These are phyloP conservation scores for Eristalis arbustorum DNA, from an alignment of 2,888 invertebrate species.

Conservation along the genomic window DNA sequence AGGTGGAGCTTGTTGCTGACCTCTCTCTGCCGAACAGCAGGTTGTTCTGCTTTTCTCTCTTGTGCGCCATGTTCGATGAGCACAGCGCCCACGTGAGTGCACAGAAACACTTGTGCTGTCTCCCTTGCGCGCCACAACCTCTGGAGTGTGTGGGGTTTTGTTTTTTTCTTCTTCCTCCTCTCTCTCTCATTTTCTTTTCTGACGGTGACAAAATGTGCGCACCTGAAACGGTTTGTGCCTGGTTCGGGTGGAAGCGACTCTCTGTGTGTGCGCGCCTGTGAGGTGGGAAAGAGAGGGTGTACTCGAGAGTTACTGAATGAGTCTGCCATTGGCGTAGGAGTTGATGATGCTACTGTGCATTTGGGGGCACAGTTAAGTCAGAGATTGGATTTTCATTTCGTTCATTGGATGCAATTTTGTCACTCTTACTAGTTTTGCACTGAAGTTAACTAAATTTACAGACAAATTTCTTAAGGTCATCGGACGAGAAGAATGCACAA, in stretches of 20 bases:
- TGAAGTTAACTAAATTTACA: too few relatives aligned
- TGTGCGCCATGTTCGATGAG: conserved; percentile 58
- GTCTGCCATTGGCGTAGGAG: conserved; percentile 30
- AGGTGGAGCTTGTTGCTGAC: conserved; percentile 63
- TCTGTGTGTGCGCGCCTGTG: too few relatives aligned
- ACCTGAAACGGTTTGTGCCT: conserved; percentile 53
- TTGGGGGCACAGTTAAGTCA: not conserved
- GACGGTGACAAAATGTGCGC: conserved; percentile 51
- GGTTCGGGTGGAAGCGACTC: not conserved
- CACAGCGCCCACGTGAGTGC: conserved; percentile 43
- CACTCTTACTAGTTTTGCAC: too few relatives aligned
- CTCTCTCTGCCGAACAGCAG: conserved; percentile 48
- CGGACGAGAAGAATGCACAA: too few relatives aligned
- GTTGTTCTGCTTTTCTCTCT: conserved; percentile 59
- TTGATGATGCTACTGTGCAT: not conserved
- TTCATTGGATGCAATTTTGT: not conserved
- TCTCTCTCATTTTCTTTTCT: not conserved
- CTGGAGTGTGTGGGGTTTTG: not conserved
- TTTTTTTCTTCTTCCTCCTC: not conserved
- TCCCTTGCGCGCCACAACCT: conserved; percentile 36
- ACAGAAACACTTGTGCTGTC: conserved; percentile 16
- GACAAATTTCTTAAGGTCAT: too few relatives aligned
- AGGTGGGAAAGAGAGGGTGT: conserved; percentile 53
- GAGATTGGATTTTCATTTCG: not conserved
- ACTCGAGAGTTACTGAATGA: conserved; percentile 4